A percentile compares a stretch with the other conserved stretches of the same genome.
Evolutionary conservation across 2,888 invertebrate genomes (phyloP).

Genomic region (Arge pagana): DNA sequence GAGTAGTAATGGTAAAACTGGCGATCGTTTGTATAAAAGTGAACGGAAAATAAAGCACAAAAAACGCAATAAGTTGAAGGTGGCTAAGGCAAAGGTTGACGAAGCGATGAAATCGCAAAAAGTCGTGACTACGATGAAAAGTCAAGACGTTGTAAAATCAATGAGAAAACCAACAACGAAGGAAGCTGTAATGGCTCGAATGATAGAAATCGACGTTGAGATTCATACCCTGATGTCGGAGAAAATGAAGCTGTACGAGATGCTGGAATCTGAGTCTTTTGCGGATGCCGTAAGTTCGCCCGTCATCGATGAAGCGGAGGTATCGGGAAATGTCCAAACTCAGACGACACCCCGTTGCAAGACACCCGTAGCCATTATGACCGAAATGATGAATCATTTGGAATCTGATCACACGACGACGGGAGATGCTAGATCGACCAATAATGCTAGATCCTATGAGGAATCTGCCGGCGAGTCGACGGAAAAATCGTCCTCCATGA

Average conservation of each 20-base stretch:
- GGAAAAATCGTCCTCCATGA: too few relatives aligned
- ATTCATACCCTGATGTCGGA: slow-evolving; percentile 64
- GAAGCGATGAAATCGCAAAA: slow-evolving; percentile 31
- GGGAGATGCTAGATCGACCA: too few relatives aligned
- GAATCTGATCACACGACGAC: too few relatives aligned
- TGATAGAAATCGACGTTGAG: slow-evolving; percentile 67
- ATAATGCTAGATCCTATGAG: too few relatives aligned
- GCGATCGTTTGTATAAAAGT: slow-evolving; percentile 33
- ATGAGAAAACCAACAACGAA: slow-evolving; percentile 36
- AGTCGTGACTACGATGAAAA: slow-evolving; percentile 10
- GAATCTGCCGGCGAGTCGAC: background rate
- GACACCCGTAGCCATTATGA: too few relatives aligned
- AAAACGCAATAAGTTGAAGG: slow-evolving; percentile 25
- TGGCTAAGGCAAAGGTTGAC: slow-evolving; percentile 33
- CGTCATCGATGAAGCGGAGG: too few relatives aligned
- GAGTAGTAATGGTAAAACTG: too few relatives aligned
- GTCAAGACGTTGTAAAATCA: slow-evolving; percentile 27
- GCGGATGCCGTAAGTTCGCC: background rate
- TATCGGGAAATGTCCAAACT: too few relatives aligned
- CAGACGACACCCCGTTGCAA: too few relatives aligned
- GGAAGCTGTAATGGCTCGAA: slow-evolving; percentile 61
- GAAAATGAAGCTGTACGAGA: slow-evolving; percentile 64
- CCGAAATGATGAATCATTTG: too few relatives aligned
- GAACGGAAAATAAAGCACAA: slow-evolving; percentile 36
- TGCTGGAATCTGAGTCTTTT: slow-evolving; percentile 57